Base-by-base conservation (phyloP, 1,140 invertebrate genomes). In the Heliconius melpomene region DNA sequence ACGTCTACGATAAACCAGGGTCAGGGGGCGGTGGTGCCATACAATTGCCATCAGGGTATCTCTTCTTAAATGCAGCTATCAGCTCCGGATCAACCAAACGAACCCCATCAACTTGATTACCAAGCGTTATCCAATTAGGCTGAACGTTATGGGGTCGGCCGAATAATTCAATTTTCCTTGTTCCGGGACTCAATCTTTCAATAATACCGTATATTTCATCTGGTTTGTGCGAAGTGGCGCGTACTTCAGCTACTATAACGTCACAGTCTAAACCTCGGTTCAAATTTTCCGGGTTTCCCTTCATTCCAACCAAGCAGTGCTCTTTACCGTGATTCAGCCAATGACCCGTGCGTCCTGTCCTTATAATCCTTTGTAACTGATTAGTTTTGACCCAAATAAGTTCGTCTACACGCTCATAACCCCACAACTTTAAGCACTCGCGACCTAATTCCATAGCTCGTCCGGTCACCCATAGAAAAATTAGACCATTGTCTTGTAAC, bases 341-440 rank as follows among this genome's bases (percentile, higher is more conserved):
- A 95, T 99, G 99, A 0, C 98, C 99, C 0, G 98, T 99, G 78
- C 98, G 95, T 1, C 99, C 99, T 0, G 99, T 99, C 72, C 99
- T 95, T 85, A 99, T 99, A 81, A 99, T 99, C 82, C 98, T 95
- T 92, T 99, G 99, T 80, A 99, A 93, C 89, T 99, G 99, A 95
- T 99, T 99, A 0, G 99, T 99, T 95, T 99, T 99, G 5, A 99
- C 99, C 99, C 99, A 99, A 85, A 99, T 99, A 13, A 99, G 96
- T 91, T 99, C 99, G 91, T 99, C 99, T 2, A 99, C 98, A 79
- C 98, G 95, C 90, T 99, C 98, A 90, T 99, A 99, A 9, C 98
- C 98, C 98, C 98, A 99, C 1, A 99, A 90, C 85, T 98, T 97
- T 6, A 99, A 94, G 88, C 98, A 99, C 89, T 99, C 98, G 52